phyloP scores from a whole-genome alignment of 2,888 invertebrate species.

The Petrolisthes cinctipes region DNA sequence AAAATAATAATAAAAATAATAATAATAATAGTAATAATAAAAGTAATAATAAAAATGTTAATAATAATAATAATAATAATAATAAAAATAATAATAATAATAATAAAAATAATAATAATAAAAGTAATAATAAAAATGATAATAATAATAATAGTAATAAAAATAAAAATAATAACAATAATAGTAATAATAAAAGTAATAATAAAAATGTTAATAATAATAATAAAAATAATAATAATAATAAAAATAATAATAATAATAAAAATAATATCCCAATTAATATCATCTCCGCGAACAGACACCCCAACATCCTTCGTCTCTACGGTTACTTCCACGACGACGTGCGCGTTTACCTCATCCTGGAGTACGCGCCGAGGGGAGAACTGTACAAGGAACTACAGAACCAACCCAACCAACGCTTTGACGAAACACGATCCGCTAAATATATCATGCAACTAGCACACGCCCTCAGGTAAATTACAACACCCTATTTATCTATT shows the following conservation, averaged over 20 bases:
- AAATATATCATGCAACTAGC: slow-evolving; percentile 91
- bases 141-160: background rate
- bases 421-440: slow-evolving; percentile 75
- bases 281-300: no score
- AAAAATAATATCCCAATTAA: no score
- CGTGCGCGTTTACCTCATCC: slow-evolving; percentile 72
- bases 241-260: no score
- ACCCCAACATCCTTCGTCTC: slow-evolving; percentile 73
- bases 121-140: no score
- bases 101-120: background rate
- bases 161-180: background rate
- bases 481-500: no score
- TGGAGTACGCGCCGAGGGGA: slow-evolving; percentile 73
- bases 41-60: no score
- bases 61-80: no score
- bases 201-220: background rate
- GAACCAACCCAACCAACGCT: slow-evolving; percentile 74
- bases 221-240: background rate
- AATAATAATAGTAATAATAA: background rate
- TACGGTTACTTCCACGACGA: slow-evolving; percentile 74
- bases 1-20: background rate
- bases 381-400: slow-evolving; percentile 72
- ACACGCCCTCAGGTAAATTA: slow-evolving; percentile 77
- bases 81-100: background rate
- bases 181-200: background rate